Evolutionary conservation across 2,113 vertebrate species (phyloP), one percentile per base, ranked within the genome.

Genomic region (Phodopus roborovskii): DNA sequence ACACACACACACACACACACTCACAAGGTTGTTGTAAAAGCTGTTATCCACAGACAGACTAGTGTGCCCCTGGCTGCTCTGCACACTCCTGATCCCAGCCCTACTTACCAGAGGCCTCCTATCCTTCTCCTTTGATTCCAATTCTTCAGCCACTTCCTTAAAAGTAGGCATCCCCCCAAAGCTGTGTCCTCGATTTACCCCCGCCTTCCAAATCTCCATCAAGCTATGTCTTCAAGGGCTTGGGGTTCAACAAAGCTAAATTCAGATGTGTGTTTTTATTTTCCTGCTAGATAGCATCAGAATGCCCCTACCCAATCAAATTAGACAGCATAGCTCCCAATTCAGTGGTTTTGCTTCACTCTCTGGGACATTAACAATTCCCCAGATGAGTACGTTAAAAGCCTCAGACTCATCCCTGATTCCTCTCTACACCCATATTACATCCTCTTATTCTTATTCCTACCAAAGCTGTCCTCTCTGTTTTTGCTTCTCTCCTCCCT

Each of bases 171-270:
- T 79, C 90, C 53, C 28, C 79, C n/a, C 56, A 66, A 64, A 95
- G 13, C 36, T 45, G 12, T 48, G 68, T 33, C 20, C 28, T 71
- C 74, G 58, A 20, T 53, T 33, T 70, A 84, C 60, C 60, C 73
- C 15, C 48, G 19, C 58, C 74, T 85, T 39, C 81, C 42, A 13
- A 90, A 64, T 70, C 11, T 45, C 53, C 79, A 94, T 64, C 70
- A 92, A 48, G 77, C 50, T 88, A 45, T 56, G 24, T 60, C 79
- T 90, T 94, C 93, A 92, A 92, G 91, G 84, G 45, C 81, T 28
- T 90, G 39, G 58, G 81, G 71, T 62, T 85, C 13, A 53, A 90
- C 64, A 90, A 68, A 94, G 81, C 66, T 95, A 96, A 87, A 90
- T 60, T 94, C 62, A 93, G 86, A 87, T 11, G n/a, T 88, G 28